Evolutionary conservation across 2,797 vertebrate species (phyloP).

Genomic region (Centropyge bicolor): DNA sequence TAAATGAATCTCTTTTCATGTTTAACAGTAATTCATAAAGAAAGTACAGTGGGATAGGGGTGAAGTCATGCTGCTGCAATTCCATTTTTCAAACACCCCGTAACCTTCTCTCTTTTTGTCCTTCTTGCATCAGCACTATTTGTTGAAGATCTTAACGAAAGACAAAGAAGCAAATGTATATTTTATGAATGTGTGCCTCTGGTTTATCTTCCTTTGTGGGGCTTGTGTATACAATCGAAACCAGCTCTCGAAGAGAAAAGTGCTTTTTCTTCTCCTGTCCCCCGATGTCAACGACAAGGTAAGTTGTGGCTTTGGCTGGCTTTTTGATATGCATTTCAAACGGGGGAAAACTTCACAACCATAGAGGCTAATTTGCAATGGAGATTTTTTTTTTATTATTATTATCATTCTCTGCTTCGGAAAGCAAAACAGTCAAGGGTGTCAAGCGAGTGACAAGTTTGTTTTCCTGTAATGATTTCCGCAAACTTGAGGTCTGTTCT

Average conservation of each 20-base stretch:
- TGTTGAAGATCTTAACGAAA: conserved; percentile 87
- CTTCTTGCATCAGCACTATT: conserved; percentile 86
- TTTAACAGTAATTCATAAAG: conserved; percentile 62
- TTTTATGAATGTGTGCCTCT: conserved; percentile 88
- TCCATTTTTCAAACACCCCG: conserved; percentile 72
- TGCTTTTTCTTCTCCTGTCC: conserved; percentile 97
- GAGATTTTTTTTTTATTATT: conserved; percentile 83
- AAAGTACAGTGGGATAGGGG: conserved; percentile 53
- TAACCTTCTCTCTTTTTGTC: conserved; percentile 84
- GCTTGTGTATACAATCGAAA: conserved; percentile 83
- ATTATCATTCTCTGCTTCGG: conserved; percentile 83
- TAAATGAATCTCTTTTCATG: conserved; percentile 66
- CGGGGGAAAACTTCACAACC: conserved; percentile 93
- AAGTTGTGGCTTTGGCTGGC: conserved; percentile 93
- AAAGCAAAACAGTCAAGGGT: conserved; percentile 86
- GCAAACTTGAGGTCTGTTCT: conserved; percentile 88
- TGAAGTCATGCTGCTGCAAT: conserved; percentile 69
- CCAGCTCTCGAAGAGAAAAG: conserved; percentile 87
- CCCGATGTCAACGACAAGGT: conserved; percentile 99
- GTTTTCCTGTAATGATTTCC: conserved; percentile 89
- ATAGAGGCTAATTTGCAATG: conserved; percentile 92
- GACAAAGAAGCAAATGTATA: conserved; percentile 87
- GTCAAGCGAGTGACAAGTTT: conserved; percentile 89
- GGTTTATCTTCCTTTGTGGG: conserved; percentile 84
- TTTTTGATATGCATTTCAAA: conserved; percentile 98